Evolutionary conservation across 2,888 invertebrate species (phyloP), one percentile per base, ranked within the genome.

Genomic region (Idaea straminata): DNA sequence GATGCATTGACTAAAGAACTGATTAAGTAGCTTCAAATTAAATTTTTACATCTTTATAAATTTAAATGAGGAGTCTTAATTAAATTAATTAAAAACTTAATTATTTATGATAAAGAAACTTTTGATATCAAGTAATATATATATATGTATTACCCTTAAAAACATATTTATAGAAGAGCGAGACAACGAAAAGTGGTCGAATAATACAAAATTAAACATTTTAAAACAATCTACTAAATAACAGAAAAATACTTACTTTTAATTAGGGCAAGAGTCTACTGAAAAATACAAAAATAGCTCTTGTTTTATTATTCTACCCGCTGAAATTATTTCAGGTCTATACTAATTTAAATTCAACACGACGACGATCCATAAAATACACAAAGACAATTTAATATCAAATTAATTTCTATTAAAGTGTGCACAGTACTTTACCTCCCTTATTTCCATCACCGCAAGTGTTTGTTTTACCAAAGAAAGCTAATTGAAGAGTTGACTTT

Each of bases 401-500:
- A 47, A 47, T 47, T 47, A 47, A 47, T 47, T 47, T 47, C 58
- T 16, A 62, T 16, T 15, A 58, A 59, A 64, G 68, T 72, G 61
- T 66, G 66, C 57, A 62, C 65, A 60, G 35, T 64, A 64, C 66
- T 61, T 64, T 64, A 67, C 63, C 60, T 62, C 61, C 63, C 60
- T 64, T 65, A 72, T 66, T 66, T 69, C 64, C 64, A 70, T 68
- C 66, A 59, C 62, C 58, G 67, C 68, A 64, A 77, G 70, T 81
- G 82, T 84, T 84, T 83, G 79, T 77, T 82, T 82, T 79, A 73
- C 74, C 75, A 78, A 83, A 81, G 81, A 79, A 79, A 83, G 75
- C 83, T 83, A 87, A 88, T 87, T 85, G 82, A 83, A 47, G 81
- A 78, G 76, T 75, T 72, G 81, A 82, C 83, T 73, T 78, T 86